Evolutionary conservation across 2,113 vertebrate species (phyloP).

Genomic region (Xiphias gladius): DNA sequence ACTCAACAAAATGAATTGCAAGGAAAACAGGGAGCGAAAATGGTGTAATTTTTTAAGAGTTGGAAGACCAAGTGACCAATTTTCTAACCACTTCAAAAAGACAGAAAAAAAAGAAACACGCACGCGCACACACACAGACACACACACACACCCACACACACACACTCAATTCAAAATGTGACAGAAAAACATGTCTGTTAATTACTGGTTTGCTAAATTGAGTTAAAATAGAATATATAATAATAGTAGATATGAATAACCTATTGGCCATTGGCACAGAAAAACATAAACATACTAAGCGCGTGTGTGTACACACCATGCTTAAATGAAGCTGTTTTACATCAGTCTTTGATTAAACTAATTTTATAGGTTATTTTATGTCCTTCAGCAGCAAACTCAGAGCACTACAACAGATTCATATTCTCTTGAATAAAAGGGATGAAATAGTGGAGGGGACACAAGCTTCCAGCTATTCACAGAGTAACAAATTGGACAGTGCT

Average conservation of each 20-base stretch:
- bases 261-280: not conserved
- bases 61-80: not conserved
- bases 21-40: slow-evolving; percentile 25
- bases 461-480: slow-evolving; percentile 33
- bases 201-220: not conserved
- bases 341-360: not conserved
- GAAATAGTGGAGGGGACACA: not conserved
- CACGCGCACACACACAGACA: no score
- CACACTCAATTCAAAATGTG: no score
- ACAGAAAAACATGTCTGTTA: no score
- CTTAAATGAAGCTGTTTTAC: not conserved
- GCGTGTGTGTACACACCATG: no score
- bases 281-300: not conserved
- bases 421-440: slow-evolving; percentile 29
- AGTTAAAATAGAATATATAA: not conserved
- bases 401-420: not conserved
- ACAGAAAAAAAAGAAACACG: not conserved
- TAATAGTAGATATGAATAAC: not conserved
- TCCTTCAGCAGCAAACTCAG: not conserved
- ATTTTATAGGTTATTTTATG: slow-evolving; percentile 3
- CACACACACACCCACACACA: no score
- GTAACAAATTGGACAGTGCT: slow-evolving; percentile 34
- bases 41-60: slow-evolving; percentile 24
- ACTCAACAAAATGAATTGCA: slow-evolving; percentile 24
- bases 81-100: not conserved